phyloP scores from a whole-genome alignment of 2,113 vertebrate species.

The Panthera tigris region DNA sequence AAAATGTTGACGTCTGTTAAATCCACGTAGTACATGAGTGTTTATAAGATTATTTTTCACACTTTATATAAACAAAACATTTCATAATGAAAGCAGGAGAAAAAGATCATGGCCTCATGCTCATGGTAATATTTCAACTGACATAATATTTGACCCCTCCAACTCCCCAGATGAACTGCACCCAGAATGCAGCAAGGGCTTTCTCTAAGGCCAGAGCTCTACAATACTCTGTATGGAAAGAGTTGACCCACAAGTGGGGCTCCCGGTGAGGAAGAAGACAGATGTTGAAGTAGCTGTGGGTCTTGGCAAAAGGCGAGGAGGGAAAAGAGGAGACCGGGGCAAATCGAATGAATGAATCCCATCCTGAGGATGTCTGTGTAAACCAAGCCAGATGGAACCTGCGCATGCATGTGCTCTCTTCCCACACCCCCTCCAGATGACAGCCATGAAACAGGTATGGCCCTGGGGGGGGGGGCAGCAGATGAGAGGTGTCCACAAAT shows the following conservation, averaged over 20 bases:
- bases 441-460: neutral
- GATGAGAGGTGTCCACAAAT: neutral
- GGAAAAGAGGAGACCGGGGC: no score
- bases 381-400: no score
- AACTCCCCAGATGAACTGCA: neutral
- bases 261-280: neutral
- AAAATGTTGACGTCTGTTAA: neutral
- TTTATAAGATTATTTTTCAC: neutral
- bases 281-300: no score
- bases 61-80: neutral
- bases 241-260: no score
- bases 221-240: neutral
- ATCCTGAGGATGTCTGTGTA: no score
- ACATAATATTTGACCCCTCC: neutral
- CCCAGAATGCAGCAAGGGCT: neutral
- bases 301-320: neutral
- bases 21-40: neutral
- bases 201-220: neutral
- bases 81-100: neutral
- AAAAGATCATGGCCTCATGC: neutral
- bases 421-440: neutral
- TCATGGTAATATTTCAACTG: neutral
- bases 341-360: rapidly evolving
- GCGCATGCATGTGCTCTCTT: rapidly evolving
- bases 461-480: no score